These are phyloP conservation scores for Acanthacorydalis orientalis DNA, from an alignment of 2,888 invertebrate genomes.

Conservation along the genomic window DNA sequence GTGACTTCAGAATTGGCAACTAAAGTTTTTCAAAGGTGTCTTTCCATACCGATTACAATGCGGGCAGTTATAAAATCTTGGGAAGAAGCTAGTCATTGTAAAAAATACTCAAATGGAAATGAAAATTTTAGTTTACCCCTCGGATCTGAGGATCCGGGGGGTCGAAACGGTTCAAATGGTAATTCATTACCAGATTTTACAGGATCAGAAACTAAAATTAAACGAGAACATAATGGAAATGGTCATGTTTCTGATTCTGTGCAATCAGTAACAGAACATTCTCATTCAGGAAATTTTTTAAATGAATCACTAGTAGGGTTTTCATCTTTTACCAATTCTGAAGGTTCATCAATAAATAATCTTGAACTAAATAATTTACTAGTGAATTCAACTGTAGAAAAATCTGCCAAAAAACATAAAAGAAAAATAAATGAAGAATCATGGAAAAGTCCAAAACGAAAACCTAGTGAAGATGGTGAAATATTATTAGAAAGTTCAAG, in stretches of 20 bases:
- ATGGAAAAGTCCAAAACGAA: conserved; percentile 44
- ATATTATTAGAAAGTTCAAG: conserved; percentile 43
- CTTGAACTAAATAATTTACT: conserved; percentile 17
- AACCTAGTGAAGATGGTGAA: conserved; percentile 36
- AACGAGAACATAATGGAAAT: conserved; percentile 12
- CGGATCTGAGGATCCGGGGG: conserved; percentile 49
- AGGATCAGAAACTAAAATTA: conserved; percentile 20
- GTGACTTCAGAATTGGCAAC: conserved; percentile 36
- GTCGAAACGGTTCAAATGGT: conserved; percentile 24
- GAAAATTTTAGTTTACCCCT: conserved; percentile 49
- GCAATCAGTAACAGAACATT: background rate
- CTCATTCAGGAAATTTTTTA: conserved; percentile 18
- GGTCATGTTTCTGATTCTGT: background rate
- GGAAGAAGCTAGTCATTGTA: conserved; percentile 50
- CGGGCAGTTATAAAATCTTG: conserved; percentile 72
- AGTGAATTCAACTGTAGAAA: conserved; percentile 23
- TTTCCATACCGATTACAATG: conserved; percentile 86
- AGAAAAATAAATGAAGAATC: conserved; percentile 44
- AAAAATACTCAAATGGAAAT: conserved; percentile 30
- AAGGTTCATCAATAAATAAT: conserved; percentile 17
- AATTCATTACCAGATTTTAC: conserved; percentile 30
- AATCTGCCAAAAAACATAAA: conserved; percentile 35
- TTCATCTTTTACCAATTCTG: conserved; percentile 21
- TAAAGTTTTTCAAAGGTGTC: conserved; percentile 66
- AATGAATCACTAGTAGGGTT: conserved; percentile 26